These are phyloP conservation scores for Laothoe populi DNA, from an alignment of 2,888 invertebrate species.

Conservation along the genomic window DNA sequence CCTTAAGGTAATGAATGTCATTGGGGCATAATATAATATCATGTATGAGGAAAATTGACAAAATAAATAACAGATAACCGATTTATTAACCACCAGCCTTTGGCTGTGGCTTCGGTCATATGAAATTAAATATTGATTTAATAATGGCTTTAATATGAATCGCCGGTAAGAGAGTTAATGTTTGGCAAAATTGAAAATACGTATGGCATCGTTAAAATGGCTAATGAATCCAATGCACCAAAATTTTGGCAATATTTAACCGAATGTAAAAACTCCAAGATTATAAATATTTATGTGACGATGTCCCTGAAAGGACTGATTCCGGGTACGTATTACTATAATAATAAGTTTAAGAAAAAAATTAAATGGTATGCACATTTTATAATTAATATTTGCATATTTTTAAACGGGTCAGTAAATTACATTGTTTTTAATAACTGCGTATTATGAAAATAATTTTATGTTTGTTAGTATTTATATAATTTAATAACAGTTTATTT, in stretches of 20 bases:
- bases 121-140: too few species aligned
- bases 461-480: background rate
- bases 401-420: background rate
- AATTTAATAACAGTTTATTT: background rate
- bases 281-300: background rate
- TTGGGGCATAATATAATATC: background rate
- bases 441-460: background rate
- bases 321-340: background rate
- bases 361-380: background rate
- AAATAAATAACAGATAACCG: background rate
- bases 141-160: too few species aligned
- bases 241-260: too few species aligned
- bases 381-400: background rate
- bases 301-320: background rate
- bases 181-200: too few species aligned
- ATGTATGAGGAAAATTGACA: constrained; percentile 12
- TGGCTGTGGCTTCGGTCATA: too few species aligned
- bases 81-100: too few species aligned
- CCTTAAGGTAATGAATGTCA: constrained; percentile 6
- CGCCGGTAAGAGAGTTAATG: too few species aligned
- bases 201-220: too few species aligned
- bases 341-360: background rate
- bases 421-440: background rate
- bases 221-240: too few species aligned
- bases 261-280: background rate